Percentiles rank a stretch among this genome's conserved stretches.
phyloP scores from a whole-genome alignment of 2,113 vertebrate genomes.

The Antidorcas marsupialis region DNA sequence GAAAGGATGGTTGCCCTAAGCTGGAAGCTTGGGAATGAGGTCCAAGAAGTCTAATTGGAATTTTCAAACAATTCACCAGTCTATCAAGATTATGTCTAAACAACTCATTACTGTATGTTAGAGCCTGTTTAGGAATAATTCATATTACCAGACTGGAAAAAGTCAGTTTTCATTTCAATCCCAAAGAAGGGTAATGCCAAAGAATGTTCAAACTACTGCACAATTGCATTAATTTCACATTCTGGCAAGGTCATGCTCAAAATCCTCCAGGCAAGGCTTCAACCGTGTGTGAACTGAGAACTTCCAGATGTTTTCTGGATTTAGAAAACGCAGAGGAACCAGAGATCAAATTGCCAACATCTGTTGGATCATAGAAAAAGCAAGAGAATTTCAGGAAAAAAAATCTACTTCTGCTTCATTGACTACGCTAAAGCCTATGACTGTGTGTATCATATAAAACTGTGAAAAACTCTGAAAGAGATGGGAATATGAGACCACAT shows the following conservation, averaged over 20 bases:
- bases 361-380: background rate
- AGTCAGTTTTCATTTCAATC: background rate
- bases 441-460: background rate
- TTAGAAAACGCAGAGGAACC: background rate
- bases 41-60: background rate
- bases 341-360: background rate
- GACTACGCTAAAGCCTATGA: background rate
- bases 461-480: background rate
- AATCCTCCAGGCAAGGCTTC: background rate
- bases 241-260: background rate
- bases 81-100: background rate
- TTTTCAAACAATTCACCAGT: background rate
- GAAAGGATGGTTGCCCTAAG: background rate
- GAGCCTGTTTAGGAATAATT: background rate
- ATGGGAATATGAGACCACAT: background rate
- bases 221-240: background rate
- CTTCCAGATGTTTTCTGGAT: background rate
- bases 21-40: background rate
- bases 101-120: background rate
- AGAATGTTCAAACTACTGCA: background rate
- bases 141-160: background rate
- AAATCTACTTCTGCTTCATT: background rate
- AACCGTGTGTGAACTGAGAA: background rate
- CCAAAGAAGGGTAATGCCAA: background rate
- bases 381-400: background rate